phyloP scores from a whole-genome alignment of 2,888 invertebrate genomes.

The Trichogramma evanescens region DNA sequence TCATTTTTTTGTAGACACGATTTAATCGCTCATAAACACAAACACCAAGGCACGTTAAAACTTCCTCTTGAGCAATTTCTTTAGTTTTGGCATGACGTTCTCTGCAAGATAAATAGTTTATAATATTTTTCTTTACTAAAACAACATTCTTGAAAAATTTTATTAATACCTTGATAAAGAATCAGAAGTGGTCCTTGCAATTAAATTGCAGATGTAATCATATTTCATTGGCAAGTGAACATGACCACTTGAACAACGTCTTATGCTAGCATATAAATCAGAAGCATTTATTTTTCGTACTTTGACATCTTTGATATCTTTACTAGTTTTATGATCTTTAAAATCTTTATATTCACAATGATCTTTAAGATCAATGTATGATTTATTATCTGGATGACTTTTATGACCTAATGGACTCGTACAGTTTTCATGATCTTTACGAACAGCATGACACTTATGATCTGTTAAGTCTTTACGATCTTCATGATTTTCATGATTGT shows the following conservation, averaged over 20 bases:
- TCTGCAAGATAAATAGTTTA: constrained; percentile 39
- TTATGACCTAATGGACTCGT: too few relatives aligned
- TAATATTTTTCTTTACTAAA: constrained; percentile 3
- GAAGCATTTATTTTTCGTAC: constrained; percentile 75
- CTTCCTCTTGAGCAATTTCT: constrained; percentile 94
- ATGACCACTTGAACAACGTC: constrained; percentile 79
- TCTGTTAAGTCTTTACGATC: too few relatives aligned
- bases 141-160: constrained; percentile 3
- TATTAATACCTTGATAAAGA: constrained; percentile 65
- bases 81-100: constrained; percentile 94
- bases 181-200: constrained; percentile 86
- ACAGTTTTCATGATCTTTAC: too few relatives aligned
- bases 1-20: constrained; percentile 75
- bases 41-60: constrained; percentile 87
- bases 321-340: too few relatives aligned
- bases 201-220: constrained; percentile 80
- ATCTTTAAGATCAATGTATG: too few relatives aligned
- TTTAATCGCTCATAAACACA: constrained; percentile 87
- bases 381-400: too few relatives aligned
- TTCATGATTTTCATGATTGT: too few relatives aligned
- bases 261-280: constrained; percentile 78
- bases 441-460: too few relatives aligned
- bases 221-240: constrained; percentile 82
- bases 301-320: too few relatives aligned
- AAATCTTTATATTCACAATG: too few relatives aligned